Conservation (phyloP, 2,113 vertebrate genomes). For the Paramisgurnus dabryanus region DNA sequence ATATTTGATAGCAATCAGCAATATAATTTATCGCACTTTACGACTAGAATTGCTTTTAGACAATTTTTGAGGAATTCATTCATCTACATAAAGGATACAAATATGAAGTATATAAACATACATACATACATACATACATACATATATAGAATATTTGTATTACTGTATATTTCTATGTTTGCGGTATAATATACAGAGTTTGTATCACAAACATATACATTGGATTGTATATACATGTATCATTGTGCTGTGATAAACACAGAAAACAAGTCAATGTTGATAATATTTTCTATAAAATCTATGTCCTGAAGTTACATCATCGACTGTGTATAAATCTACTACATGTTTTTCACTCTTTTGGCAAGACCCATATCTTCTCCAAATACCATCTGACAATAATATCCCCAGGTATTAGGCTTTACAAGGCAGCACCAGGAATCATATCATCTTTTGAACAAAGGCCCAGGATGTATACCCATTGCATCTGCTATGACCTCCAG, state of each 20-base stretch:
- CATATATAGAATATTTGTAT: too few species aligned
- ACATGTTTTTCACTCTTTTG: neutral
- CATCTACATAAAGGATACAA: too few species aligned
- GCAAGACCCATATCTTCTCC: neutral
- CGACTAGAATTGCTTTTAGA: neutral
- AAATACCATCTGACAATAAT: neutral
- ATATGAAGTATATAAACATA: too few species aligned
- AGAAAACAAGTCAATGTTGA: too few species aligned
- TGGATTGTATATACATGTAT: too few species aligned
- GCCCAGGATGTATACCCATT: slow-evolving; percentile 13
- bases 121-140: too few species aligned
- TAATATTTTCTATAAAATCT: neutral
- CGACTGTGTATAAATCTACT: neutral
- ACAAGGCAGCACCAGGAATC: neutral
- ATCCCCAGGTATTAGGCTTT: neutral
- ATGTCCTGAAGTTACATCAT: too few species aligned
- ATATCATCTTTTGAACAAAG: neutral
- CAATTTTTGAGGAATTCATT: too few species aligned
- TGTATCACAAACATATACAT: too few species aligned
- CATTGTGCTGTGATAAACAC: too few species aligned
- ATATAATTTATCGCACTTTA: neutral
- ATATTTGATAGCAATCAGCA: neutral
- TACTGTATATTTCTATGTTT: too few species aligned
- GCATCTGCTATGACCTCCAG: slow-evolving; percentile 1
- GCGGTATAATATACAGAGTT: too few species aligned